Base-by-base conservation (phyloP, 2,888 invertebrate species). In the Strigamia transsilvanica region DNA sequence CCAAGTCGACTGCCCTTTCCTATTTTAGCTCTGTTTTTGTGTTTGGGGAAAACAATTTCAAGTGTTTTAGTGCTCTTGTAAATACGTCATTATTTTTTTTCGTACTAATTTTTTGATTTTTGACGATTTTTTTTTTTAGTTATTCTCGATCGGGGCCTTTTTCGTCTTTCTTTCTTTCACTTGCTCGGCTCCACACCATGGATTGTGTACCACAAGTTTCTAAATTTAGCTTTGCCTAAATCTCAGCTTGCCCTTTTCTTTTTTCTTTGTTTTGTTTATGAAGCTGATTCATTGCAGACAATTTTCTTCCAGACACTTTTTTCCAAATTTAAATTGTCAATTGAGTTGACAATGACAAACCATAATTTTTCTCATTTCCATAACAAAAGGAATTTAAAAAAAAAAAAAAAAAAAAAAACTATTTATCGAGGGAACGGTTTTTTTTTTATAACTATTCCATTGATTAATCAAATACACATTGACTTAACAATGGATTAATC, bases 241-340 rank as follows among this genome's bases (percentile, higher is more conserved):
- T 23, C 61, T 21, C 61, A 10, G 23, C 5, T 21, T 23, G 13
- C n/a, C 6, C 61, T 6, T 61, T 61, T 21, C 23, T 61, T 23
- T 38, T 61, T 61, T 61, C 61, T 61, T 61, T 61, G 61, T 61
- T 61, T 61, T 61, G 61, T 61, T 61, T 61, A 61, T 61, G 61
- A 21, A 61, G 12, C 61, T 61, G 61, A 61, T 18, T 61, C 61
- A 61, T 61, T 4, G 18, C 23, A 21, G 61, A 61, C 61, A 61
- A 61, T 61, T 61, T 61, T 9, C 61, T 61, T 61, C 21, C 61
- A 61, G 61, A 61, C 61, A 61, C 61, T 0, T 56, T 56, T 56
- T 56, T n/a, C 2, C 7, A 12, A 21, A 46, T 46, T 46, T 46
- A 46, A 46, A 46, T 46, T 46, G 15, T 46, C 46, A 46, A 46